Conservation (phyloP, 2,113 vertebrate genomes). For the Hydropotes inermis region DNA sequence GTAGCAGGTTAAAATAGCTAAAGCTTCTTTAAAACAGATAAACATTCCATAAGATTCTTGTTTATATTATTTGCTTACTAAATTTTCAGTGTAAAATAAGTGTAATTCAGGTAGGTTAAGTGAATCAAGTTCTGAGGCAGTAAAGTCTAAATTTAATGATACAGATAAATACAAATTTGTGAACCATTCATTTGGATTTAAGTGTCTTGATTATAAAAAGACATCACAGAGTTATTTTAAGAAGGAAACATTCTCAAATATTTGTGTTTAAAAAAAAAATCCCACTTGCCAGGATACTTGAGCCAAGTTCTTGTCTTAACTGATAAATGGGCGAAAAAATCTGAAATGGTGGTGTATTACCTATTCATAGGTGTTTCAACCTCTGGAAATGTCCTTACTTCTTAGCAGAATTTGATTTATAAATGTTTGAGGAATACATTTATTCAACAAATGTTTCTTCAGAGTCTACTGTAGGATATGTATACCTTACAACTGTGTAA, state of each 20-base stretch:
- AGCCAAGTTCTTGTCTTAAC: not conserved
- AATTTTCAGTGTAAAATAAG: not conserved
- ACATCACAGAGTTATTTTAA: not conserved
- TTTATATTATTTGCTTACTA: not conserved
- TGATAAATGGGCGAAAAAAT: not conserved
- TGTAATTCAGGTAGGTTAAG: not conserved
- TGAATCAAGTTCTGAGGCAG: not conserved
- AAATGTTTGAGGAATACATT: not conserved
- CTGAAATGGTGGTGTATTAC: not conserved
- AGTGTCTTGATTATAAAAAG: constrained; percentile 33
- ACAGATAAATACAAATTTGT: not conserved
- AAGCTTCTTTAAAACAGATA: not conserved
- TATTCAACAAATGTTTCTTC: not conserved
- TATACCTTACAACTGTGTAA: not conserved
- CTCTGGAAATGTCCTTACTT: not conserved
- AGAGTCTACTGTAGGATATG: not conserved
- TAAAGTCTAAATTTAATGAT: constrained; percentile 15
- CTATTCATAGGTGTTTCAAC: not conserved
- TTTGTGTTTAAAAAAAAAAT: not conserved
- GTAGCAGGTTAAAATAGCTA: not conserved
- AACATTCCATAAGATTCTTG: not conserved
- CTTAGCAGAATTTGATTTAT: constrained; percentile 8
- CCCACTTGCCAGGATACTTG: not conserved
- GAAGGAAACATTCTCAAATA: constrained; percentile 3
- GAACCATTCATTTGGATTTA: not conserved